Base-by-base conservation (phyloP, 2,113 vertebrate genomes). In the Ailuropoda melanoleuca region DNA sequence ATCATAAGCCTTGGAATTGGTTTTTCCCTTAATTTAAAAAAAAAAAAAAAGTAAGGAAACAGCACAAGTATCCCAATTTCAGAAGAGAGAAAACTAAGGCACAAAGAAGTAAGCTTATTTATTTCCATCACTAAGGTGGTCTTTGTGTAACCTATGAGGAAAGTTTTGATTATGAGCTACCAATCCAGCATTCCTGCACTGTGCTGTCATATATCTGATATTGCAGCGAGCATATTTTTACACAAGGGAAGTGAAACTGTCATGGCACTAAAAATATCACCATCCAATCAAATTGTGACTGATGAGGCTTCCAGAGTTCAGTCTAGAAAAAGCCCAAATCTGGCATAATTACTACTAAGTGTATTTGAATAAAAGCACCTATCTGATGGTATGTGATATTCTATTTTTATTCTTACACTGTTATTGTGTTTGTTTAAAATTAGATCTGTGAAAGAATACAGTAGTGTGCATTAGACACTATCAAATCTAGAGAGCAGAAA, bases 11-110 rank as follows among this genome's bases (percentile, higher is more conserved):
- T 86, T 96, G 39, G 21, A 87, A 88, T 93, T 95, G 81, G 48
- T 84, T 90, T 89, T 95, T 90, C 37, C 34, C 21, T 92, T 85
- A 87, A 87, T 88, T 64, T 46, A 90, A 93, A 56, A 21, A 75
- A 72, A 72, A 72, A 70, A 88, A 90, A 85, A 74, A 24, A 75
- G 43, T 43, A n/a, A 77, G 8, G 24, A 81, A 89, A 19, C 7
- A 92, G 37, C 15, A 10, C 68, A 84, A 10, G 18, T 85, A 95
- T 64, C 48, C n/a, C 39, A 82, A 18, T 93, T 74, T 95, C 75
- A 80, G 88, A 88, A 86, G 11, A 56, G 21, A 96, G 31, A 84
- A 93, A 89, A 64, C 13, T 72, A 82, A 89, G 84, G 12, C 17
- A 78, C 14, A 88, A 46, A 83, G 56, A 88, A 48, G 21, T 56